Conservation (phyloP, 2,113 vertebrate genomes). For the Sciurus niger region DNA sequence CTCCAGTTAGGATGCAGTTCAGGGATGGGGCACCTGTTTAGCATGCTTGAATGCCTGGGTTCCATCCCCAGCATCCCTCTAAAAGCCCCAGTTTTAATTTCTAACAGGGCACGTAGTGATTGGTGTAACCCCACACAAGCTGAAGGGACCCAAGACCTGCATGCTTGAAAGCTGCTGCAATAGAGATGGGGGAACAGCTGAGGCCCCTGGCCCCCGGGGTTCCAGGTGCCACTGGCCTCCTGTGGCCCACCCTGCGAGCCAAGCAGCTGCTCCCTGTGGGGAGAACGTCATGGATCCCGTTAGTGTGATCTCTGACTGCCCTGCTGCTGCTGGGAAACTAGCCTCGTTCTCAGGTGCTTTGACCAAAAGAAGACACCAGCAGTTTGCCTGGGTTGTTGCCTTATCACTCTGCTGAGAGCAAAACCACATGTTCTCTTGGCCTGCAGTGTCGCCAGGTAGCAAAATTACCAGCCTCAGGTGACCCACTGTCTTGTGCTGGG, state of each 20-base stretch:
- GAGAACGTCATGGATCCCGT: rapidly evolving
- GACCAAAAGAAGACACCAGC: not conserved
- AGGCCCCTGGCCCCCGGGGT: too few relatives aligned
- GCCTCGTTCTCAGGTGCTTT: not conserved
- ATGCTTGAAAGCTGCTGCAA: rapidly evolving
- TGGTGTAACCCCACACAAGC: not conserved
- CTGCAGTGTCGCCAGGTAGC: not conserved
- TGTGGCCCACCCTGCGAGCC: not conserved
- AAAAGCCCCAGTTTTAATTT: not conserved
- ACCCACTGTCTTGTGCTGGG: not conserved
- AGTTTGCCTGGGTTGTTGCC: not conserved
- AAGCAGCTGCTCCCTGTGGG: not conserved
- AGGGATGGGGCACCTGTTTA: too few relatives aligned
- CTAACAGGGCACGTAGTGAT: not conserved
- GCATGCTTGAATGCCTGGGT: not conserved
- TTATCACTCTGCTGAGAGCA: not conserved
- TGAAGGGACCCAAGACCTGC: rapidly evolving
- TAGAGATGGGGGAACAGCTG: rapidly evolving
- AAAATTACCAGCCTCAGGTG: not conserved
- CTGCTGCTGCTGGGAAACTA: not conserved
- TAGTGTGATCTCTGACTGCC: too few relatives aligned
- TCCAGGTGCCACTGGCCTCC: not conserved
- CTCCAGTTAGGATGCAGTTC: not conserved
- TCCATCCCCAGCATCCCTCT: not conserved
- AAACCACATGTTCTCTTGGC: not conserved